Evolutionary conservation across 1,140 invertebrate genomes (phyloP), one percentile per base, ranked within the genome.

Genomic region (Tigriopus japonicus): DNA sequence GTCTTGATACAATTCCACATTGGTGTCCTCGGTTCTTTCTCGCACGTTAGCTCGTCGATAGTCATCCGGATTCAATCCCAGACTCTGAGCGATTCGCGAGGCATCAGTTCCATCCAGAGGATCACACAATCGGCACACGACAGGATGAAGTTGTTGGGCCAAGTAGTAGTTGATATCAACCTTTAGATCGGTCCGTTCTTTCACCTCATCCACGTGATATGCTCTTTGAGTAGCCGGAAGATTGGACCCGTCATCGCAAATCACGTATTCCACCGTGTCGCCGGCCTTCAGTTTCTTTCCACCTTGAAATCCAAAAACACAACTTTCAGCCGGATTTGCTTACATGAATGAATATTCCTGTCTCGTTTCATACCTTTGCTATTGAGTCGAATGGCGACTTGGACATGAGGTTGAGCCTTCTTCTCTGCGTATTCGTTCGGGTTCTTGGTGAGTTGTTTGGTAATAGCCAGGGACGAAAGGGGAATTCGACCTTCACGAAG

Each of bases 361-460:
- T n/a, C n/a, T n/a, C n/a, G n/a, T n/a, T n/a, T n/a, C 28, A 9
- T 5, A 35, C 28, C 28, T 35, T 79, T 80, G 62, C 74, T 75
- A 69, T 97, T 97, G 62, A 91, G 75, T 67, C 93, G 77, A 23
- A 92, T 65, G 1, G 94, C 93, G 15, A 58, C 90, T 68, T 84
- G 79, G 0, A 98, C 95, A 71, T 99, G 96, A 0, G 92, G 84
- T 60, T 88, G 77, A 53, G 76, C 73, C 68, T 83, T 85, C 63
- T 83, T 83, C 68, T 96, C 88, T 0, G 82, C 77, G 73, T 98
- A 99, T 64, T 95, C 86, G 63, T 84, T 83, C 0, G 94, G 93
- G 71, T 91, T 83, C 73, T 94, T 96, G 0, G 91, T 95, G 14
- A 99, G 73, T 72, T 94, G 88, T 78, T 98, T 98, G 1, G 87